These are phyloP conservation scores for Busseola fusca DNA, from an alignment of 2,888 invertebrate genomes.

Conservation along the genomic window DNA sequence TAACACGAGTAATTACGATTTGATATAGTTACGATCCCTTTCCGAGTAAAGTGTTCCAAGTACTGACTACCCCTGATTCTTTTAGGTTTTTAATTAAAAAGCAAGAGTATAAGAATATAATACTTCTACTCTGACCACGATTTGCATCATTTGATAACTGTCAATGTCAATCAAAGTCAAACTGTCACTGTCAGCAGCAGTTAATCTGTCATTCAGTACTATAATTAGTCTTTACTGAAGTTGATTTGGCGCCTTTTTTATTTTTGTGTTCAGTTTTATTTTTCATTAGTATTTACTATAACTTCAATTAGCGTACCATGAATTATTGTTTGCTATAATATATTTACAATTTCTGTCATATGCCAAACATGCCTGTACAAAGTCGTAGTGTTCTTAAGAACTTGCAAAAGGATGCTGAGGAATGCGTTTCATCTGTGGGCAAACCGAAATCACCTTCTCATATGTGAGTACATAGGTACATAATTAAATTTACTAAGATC, in stretches of 20 bases:
- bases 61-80: too few species aligned
- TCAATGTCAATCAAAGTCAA: not conserved
- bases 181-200: not conserved
- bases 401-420: slow-evolving; percentile 51
- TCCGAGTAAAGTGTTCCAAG: too few species aligned
- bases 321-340: slow-evolving; percentile 6
- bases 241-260: too few species aligned
- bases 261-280: slow-evolving; percentile 3
- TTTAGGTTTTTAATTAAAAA: too few species aligned
- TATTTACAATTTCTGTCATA: not conserved
- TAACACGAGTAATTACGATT: too few species aligned
- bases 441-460: slow-evolving; percentile 53
- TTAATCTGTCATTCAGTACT: not conserved
- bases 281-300: not conserved
- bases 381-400: slow-evolving; percentile 52
- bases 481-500: not conserved
- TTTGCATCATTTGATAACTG: too few species aligned
- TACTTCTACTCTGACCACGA: too few species aligned
- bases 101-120: too few species aligned
- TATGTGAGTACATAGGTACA: slow-evolving; percentile 46
- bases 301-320: slow-evolving; percentile 8
- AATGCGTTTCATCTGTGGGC: slow-evolving; percentile 36
- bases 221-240: too few species aligned
- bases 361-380: slow-evolving; percentile 63
- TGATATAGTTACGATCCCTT: too few species aligned